These are phyloP conservation scores for Sebastes oblongus DNA, from an alignment of 2,797 vertebrate species.

Conservation along the genomic window DNA sequence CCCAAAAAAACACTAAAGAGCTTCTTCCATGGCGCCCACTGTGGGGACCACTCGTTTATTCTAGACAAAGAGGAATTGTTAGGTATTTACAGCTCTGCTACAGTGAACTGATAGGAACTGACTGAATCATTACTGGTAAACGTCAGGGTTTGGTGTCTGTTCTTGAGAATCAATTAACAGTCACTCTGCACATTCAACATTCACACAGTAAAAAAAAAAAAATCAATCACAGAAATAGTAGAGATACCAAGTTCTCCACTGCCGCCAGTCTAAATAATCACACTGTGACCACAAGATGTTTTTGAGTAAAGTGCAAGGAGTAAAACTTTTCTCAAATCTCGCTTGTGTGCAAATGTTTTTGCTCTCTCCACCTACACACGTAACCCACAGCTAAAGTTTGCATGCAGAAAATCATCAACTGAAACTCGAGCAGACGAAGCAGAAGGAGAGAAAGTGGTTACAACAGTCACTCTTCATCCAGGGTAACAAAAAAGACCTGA, in stretches of 20 bases:
- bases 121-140: background rate
- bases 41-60: background rate
- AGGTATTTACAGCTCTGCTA: background rate
- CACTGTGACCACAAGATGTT: background rate
- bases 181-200: background rate
- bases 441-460: background rate
- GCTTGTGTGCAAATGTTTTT: background rate
- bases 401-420: background rate
- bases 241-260: background rate
- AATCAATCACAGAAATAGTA: background rate
- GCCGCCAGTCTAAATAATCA: background rate
- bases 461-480: background rate
- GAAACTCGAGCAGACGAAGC: background rate
- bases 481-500: background rate
- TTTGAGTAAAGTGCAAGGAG: background rate
- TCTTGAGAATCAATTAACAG: background rate
- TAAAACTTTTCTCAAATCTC: conserved; percentile 20
- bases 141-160: background rate
- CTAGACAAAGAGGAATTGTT: background rate
- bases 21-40: background rate
- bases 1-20: background rate
- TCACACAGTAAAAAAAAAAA: background rate
- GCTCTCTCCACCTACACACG: conserved; percentile 1
- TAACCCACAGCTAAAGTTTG: background rate
- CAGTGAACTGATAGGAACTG: background rate